Base-by-base conservation (phyloP, 2,797 vertebrate genomes). In the Hemibagrus guttatus region DNA sequence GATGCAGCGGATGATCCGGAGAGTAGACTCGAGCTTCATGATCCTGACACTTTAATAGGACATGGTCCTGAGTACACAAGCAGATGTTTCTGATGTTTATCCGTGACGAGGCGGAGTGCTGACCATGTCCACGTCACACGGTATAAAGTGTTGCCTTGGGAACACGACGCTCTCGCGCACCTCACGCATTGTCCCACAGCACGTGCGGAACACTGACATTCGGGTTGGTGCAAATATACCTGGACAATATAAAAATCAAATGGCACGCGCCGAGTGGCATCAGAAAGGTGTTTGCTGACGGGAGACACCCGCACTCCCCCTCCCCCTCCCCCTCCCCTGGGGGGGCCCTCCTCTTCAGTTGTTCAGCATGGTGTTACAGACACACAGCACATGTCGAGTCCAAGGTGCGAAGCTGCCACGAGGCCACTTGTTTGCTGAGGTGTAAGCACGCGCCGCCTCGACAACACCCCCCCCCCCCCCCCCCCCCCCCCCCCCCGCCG, bases 381-480 rank as follows among this genome's bases (percentile, higher is more conserved):
- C n/a, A n/a, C n/a, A 17, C 21, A 35, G 54, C 78, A 35, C 78
- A 56, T 80, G 78, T 21, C 58, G 35, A 6, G 39, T 63, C 39
- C 35, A 19, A 46, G 35, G 76, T 58, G 76, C 17, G 28, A 59
- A 59, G 28, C 52, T 35, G 28, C 17, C 75, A 58, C 75, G 75
- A 78, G 75, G 52, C 76, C 76, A 59, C 19, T 39, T 78, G 52
- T 56, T 21, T 23, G 28, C 11, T n/a, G 26, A 84, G 69, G 69
- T 84, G 54, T 63, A n/a, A 14, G 69, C 83, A 84, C 69, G 69
- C 35, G 83, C 23, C 31, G 23, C 23, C 17, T 26, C 42, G n/a
- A n/a, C n/a, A n/a, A n/a, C n/a, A n/a, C n/a, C n/a, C n/a, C n/a
- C n/a, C n/a, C n/a, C n/a, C n/a, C n/a, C n/a, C n/a, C n/a, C n/a